Base-by-base conservation (phyloP, 2,113 vertebrate species). In the Mormyrus lacerda region DNA sequence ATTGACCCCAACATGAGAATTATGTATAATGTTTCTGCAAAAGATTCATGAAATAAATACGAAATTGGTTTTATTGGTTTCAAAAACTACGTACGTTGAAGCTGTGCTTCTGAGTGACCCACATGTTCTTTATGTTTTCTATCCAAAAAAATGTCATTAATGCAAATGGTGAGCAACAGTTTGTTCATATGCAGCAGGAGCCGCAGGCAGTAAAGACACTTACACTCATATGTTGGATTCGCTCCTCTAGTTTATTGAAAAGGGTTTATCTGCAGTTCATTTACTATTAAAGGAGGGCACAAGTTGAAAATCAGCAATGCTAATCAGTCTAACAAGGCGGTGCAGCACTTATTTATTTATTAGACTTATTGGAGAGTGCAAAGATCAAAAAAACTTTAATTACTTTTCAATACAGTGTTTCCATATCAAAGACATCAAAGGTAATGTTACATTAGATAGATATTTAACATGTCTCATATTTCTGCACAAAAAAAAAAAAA, bases 311-410 rank as follows among this genome's bases (percentile, higher is more conserved):
- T 79, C 73, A 79, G 73, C 73, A 79, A 79, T 79, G 31, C 4
- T 19, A 79, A 79, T 79, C 35, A 42, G 73, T 8, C 6, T 79
- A 35, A 0, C 15, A 79, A 8, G 73, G 11, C 5, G 13, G 11
- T 76, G 69, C 13, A 17, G 13, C 35, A 7, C 73, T 79, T 42
- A 79, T 79, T 79, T 79, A 79, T 79, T 79, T 79, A 79, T 79
- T 19, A 19, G 35, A 39, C 35, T 79, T 79, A 79, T 79, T 79
- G 13, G 73, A 79, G 73, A 79, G 73, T 79, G 35, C 73, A 79
- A 79, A 42, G 73, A 79, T 79, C 35, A 76, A 79, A 79, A 79
- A 79, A 79, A 19, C 73, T 79, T 79, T 42, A 79, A 79, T 79
- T 79, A 79, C 35, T 79, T 79, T 79, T 79, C 35, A 79, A 79